Evolutionary conservation across 2,113 vertebrate species (phyloP).

Genomic region (Petrocephalus zakoni): DNA sequence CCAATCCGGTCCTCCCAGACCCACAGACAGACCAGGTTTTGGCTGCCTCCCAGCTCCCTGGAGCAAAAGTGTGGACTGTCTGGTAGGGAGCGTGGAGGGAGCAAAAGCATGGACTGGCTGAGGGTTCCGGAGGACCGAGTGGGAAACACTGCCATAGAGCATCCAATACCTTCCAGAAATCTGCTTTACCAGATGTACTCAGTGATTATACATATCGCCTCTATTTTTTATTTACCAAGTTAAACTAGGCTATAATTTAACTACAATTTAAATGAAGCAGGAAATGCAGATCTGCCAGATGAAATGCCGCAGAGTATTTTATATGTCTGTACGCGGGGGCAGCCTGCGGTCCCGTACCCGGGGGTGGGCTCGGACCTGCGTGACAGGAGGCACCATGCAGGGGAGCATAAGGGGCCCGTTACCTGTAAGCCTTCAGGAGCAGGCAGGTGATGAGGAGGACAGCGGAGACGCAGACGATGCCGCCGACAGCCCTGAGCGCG

Average conservation of each 20-base stretch:
- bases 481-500: conserved; percentile 61
- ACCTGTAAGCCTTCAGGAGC: conserved; percentile 67
- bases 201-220: background rate
- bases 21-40: too few relatives aligned
- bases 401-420: background rate
- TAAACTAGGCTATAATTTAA: background rate
- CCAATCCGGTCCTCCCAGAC: too few relatives aligned
- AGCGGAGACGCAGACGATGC: conserved; percentile 60
- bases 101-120: too few relatives aligned
- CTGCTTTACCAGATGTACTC: background rate
- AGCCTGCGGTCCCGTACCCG: too few relatives aligned
- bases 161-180: background rate
- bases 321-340: background rate
- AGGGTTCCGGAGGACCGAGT: too few relatives aligned
- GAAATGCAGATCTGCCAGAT: background rate
- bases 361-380: background rate
- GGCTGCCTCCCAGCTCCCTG: too few relatives aligned
- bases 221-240: background rate
- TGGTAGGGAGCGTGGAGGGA: too few relatives aligned
- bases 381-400: background rate
- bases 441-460: conserved; percentile 61
- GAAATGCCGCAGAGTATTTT: too few relatives aligned
- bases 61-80: too few relatives aligned
- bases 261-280: background rate
- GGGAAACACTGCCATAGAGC: background rate